Base-by-base conservation (phyloP, 2,888 invertebrate species). In the Tricholauxania praeusta region DNA sequence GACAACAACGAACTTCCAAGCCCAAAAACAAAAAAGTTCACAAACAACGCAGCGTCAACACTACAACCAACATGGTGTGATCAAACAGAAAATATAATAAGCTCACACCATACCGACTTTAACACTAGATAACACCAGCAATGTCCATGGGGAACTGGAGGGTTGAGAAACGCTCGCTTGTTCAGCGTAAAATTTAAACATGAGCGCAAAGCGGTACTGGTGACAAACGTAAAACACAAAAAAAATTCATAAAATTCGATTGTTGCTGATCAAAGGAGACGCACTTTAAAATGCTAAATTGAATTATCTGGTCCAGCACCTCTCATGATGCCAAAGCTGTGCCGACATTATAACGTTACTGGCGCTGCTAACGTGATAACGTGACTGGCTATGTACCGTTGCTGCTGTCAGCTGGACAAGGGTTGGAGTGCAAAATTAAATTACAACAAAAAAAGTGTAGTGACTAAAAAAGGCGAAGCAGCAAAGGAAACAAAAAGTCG, bases 261-360 rank as follows among this genome's bases (percentile, higher is more conserved):
- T 84, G 84, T 82, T 81, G 80, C 81, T 84, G 84, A 85, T 85
- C 85, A 84, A 84, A 85, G 85, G 84, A 82, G 82, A 85, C 85
- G 82, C 85, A 84, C 84, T 84, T 85, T 81, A 84, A 84, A 84
- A 83, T 82, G 82, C 82, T 85, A 84, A 84, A 84, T 84, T 84
- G 79, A 85, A 84, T 84, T 84, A 85, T 82, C 80, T 80, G 84
- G 82, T 81, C 83, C 82, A 81, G 79, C 81, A 79, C 82, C 80
- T 82, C 80, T 75, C 74, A 69, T 72, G 77, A 66, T 64, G 28
- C 28, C 28, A 28, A 28, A 28, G 28, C 28, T 28, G 65, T 22
- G 68, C 75, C 59, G 48, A 66, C 52, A 28, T 63, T 67, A 68
- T 69, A 69, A 68, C 70, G 57, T 66, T 57, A 60, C 66, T 52